Percentiles rank a stretch among this genome's conserved stretches.
phyloP scores from a whole-genome alignment of 2,113 vertebrate species.

The Scortum barcoo region DNA sequence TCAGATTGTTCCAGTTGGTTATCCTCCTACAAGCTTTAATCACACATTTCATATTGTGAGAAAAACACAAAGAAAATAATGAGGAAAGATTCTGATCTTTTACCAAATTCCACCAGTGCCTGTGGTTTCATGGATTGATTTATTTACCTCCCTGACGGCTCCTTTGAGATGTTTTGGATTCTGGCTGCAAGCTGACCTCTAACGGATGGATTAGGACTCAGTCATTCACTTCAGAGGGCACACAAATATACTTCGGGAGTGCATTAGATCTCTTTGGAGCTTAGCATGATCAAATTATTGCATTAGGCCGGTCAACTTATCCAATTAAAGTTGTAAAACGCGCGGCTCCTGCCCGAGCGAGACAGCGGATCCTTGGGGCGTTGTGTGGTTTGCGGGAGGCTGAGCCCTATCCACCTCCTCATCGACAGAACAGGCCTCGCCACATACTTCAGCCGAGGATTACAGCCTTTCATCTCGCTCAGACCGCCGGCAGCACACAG shows the following conservation, averaged over 20 bases:
- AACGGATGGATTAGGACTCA: slow-evolving; percentile 71
- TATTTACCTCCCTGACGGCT: slow-evolving; percentile 44
- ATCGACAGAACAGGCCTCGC: slow-evolving; percentile 52
- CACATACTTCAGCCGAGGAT: slow-evolving; percentile 68
- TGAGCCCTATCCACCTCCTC: slow-evolving; percentile 61
- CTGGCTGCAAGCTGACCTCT: slow-evolving; percentile 68
- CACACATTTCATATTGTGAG: slow-evolving; percentile 15
- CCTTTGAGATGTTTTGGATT: slow-evolving; percentile 54
- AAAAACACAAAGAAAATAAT: slow-evolving; percentile 10
- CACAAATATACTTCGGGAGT: slow-evolving; percentile 63
- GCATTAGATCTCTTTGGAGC: slow-evolving; percentile 71
- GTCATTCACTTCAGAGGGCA: slow-evolving; percentile 65
- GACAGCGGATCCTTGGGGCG: slow-evolving; percentile 52
- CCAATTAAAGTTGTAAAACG: slow-evolving; percentile 79
- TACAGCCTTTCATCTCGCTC: slow-evolving; percentile 73
- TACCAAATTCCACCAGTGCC: slow-evolving; percentile 24
- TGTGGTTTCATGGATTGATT: slow-evolving; percentile 46
- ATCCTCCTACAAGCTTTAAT: not conserved
- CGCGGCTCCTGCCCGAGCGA: slow-evolving; percentile 55
- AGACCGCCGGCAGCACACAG: slow-evolving; percentile 62
- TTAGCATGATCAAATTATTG: slow-evolving; percentile 80
- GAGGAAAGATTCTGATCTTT: slow-evolving; percentile 10
- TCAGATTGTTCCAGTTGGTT: not conserved
- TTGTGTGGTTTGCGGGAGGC: slow-evolving; percentile 40
- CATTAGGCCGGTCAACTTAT: slow-evolving; percentile 76